Conservation (phyloP, 2,888 invertebrate genomes). For the Agelastica alni region DNA sequence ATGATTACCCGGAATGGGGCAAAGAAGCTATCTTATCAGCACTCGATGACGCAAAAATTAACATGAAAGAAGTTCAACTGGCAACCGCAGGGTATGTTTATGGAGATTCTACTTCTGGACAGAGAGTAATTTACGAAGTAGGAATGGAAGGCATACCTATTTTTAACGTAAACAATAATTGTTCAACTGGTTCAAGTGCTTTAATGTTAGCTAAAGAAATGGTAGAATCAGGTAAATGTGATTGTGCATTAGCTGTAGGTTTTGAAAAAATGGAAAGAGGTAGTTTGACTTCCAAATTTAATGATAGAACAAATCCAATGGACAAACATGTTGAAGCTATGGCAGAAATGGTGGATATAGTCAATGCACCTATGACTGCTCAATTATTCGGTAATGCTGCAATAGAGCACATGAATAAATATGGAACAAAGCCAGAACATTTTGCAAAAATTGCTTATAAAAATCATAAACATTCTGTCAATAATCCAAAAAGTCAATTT, state of each 20-base stretch:
- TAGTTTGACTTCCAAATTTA: conserved; percentile 73
- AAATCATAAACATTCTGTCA: conserved; percentile 94
- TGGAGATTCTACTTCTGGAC: conserved; percentile 95
- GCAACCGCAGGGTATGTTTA: conserved; percentile 93
- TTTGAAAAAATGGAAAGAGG: conserved; percentile 99
- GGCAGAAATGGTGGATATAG: conserved; percentile 80
- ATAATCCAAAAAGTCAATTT: conserved; percentile 97
- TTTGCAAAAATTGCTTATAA: conserved; percentile 98
- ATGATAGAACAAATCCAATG: conserved; percentile 86
- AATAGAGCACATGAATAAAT: conserved; percentile 93
- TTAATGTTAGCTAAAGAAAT: conserved; percentile 89
- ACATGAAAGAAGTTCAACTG: conserved; percentile 79
- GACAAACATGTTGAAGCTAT: conserved; percentile 86
- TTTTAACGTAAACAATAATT: conserved; percentile 98
- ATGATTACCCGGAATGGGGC: conserved; percentile 94
- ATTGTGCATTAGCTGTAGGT: conserved; percentile 90
- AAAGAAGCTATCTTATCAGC: conserved; percentile 91
- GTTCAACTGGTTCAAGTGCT: conserved; percentile 95
- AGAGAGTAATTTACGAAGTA: conserved; percentile 90
- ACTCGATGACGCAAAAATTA: conserved; percentile 78
- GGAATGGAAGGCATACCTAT: conserved; percentile 93
- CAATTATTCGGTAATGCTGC: conserved; percentile 98
- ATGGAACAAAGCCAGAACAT: conserved; percentile 90
- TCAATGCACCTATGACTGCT: conserved; percentile 84
- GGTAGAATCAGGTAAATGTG: conserved; percentile 83